A percentile compares a stretch with the other conserved stretches of the same genome.
Evolutionary conservation across 1,140 invertebrate species (phyloP).

Genomic region (Linepithema humile): DNA sequence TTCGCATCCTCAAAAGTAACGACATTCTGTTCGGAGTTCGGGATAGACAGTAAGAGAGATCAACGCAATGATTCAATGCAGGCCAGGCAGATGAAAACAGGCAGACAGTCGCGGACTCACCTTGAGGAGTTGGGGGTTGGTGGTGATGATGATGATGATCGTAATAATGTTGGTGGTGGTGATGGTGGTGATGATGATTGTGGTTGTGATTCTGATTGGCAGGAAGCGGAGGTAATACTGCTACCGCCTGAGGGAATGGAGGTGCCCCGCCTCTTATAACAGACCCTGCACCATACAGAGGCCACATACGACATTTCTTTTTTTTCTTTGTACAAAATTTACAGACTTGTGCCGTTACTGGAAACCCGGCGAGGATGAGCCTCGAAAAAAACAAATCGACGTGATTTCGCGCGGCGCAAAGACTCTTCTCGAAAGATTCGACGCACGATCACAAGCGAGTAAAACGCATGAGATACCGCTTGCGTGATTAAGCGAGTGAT

Average conservation of each 20-base stretch:
- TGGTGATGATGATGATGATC: conserved; percentile 80
- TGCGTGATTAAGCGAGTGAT: conserved; percentile 23
- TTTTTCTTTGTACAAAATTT: conserved; percentile 52
- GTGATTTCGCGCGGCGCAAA: not conserved
- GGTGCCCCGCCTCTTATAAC: conserved; percentile 81
- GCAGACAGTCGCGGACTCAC: conserved; percentile 78
- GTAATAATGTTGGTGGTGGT: conserved; percentile 77
- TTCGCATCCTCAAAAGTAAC: conserved; percentile 28
- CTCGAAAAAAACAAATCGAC: not conserved
- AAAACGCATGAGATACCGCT: not conserved
- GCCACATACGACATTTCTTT: conserved; percentile 72
- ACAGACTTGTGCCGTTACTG: conserved; percentile 46
- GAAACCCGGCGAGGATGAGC: not conserved
- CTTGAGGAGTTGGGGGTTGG: conserved; percentile 85
- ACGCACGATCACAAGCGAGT: not conserved
- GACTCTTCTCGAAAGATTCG: not conserved
- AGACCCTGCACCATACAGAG: conserved; percentile 82
- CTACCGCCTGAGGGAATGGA: conserved; percentile 87
- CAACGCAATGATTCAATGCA: conserved; percentile 6
- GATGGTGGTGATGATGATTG: conserved; percentile 76
- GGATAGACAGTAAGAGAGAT: conserved; percentile 3
- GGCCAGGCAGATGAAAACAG: conserved; percentile 12
- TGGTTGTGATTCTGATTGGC: conserved; percentile 80
- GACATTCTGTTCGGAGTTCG: not conserved
- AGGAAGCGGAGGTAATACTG: conserved; percentile 87